Base-by-base conservation (phyloP, 2,113 vertebrate genomes). In the Boulengeromyrus knoepffleri region DNA sequence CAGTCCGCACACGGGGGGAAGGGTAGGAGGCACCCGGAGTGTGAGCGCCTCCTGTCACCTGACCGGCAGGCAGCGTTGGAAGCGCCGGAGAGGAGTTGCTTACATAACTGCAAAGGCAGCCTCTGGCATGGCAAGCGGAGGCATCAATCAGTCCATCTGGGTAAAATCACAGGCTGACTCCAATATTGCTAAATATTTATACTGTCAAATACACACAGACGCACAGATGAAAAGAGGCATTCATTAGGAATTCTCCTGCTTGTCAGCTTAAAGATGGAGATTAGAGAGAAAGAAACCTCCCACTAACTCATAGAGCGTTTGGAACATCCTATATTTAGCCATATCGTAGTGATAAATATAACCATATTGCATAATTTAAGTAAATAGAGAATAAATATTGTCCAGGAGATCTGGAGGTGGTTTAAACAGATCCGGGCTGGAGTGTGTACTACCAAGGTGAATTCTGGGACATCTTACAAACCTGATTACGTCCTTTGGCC, bases 81-180 rank as follows among this genome's bases (percentile, higher is more conserved):
- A 70, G 91, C 92, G 93, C 53, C n/a, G 84, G 90, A 90, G 91
- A 95, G 95, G 95, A 96, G 96, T 94, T 97, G 97, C 97, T 98
- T 97, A 96, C 96, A 95, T 96, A 97, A 98, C 96, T 94, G 94
- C 96, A 94, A 91, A 95, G 96, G 96, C 96, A 96, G 95, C 98
- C 97, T 97, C 56, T 98, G 97, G 97, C 98, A 97, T 93, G 95
- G 85, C 96, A 39, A 96, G 96, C 96, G 95, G 96, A 98, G 96
- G 96, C 97, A 98, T 99, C 98, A 99, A 98, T 99, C 98, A 98
- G 97, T 99, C 98, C 98, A 99, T 99, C 98, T 99, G 98, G 97
- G 98, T 98, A 98, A 97, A 99, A 99, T 98, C 98, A 99, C 97
- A 96, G 97, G 97, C 97, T 97, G 98, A 99, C 97, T 98, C 97